Evolutionary conservation across 2,797 vertebrate species (phyloP).

Genomic region (Spatula clypeata): DNA sequence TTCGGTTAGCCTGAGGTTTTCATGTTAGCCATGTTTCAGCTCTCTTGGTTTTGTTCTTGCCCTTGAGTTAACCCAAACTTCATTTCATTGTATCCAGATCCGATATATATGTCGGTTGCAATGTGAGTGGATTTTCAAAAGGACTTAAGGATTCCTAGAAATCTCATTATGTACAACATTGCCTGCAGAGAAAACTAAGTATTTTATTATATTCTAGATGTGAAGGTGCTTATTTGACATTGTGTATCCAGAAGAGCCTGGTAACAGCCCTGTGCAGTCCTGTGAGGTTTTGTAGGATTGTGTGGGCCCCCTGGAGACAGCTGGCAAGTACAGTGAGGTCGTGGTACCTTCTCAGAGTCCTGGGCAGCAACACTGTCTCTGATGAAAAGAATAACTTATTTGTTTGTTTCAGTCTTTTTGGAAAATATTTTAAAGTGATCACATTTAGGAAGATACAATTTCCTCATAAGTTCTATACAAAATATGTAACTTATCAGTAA

Average conservation of each 20-base stretch:
- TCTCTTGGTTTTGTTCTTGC: neutral
- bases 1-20: neutral
- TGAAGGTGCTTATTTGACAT: neutral
- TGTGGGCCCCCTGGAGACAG: neutral
- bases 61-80: neutral
- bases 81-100: neutral
- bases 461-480: neutral
- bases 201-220: neutral
- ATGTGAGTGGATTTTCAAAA: neutral
- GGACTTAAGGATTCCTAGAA: fast-evolving
- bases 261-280: neutral
- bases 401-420: neutral
- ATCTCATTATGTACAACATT: neutral
- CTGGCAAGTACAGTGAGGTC: neutral
- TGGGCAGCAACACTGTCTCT: neutral
- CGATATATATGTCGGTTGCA: fast-evolving
- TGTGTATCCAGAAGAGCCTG: no score
- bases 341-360: neutral
- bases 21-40: fast-evolving
- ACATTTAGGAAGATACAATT: neutral
- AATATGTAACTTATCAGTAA: neutral
- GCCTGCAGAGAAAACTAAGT: neutral
- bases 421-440: neutral
- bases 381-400: neutral
- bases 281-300: neutral